Conservation (phyloP, 2,888 invertebrate species). For the Eurytoma adleriae region DNA sequence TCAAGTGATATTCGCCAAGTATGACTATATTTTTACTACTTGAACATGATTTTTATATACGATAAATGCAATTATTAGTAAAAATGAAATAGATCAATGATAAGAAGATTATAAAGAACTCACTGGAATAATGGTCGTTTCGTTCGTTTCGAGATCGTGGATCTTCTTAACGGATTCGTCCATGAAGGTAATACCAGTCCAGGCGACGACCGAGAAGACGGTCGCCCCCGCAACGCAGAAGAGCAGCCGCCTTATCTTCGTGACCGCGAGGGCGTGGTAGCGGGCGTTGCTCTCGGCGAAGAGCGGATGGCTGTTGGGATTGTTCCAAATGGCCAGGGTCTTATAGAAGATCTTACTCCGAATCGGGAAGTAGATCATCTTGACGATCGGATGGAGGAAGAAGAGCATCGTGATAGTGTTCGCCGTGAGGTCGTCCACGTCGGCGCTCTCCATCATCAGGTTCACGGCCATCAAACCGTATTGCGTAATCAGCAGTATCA, state of each 20-base stretch:
- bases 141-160: constrained; percentile 83
- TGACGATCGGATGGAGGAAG: constrained; percentile 87
- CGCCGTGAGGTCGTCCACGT: constrained; percentile 84
- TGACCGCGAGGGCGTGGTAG: constrained; percentile 85
- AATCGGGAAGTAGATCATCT: constrained; percentile 84
- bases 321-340: constrained; percentile 89
- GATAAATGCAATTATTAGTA: neutral
- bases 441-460: constrained; percentile 84
- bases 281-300: constrained; percentile 90
- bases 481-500: constrained; percentile 81
- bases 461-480: constrained; percentile 82
- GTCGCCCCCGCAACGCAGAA: constrained; percentile 83
- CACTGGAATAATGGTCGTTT: constrained; percentile 82
- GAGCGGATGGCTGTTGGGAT: constrained; percentile 88
- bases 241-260: constrained; percentile 86
- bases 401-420: constrained; percentile 90
- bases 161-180: constrained; percentile 85
- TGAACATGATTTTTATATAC: too few species aligned
- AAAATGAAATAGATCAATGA: neutral
- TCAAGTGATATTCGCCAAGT: too few species aligned
- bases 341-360: constrained; percentile 87
- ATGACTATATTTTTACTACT: too few species aligned
- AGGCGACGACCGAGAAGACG: constrained; percentile 80
- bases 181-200: constrained; percentile 89
- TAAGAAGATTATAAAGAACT: constrained; percentile 30